These are phyloP conservation scores for Zygothrica quintamaculata DNA, from an alignment of 2,888 invertebrate species.

Conservation along the genomic window DNA sequence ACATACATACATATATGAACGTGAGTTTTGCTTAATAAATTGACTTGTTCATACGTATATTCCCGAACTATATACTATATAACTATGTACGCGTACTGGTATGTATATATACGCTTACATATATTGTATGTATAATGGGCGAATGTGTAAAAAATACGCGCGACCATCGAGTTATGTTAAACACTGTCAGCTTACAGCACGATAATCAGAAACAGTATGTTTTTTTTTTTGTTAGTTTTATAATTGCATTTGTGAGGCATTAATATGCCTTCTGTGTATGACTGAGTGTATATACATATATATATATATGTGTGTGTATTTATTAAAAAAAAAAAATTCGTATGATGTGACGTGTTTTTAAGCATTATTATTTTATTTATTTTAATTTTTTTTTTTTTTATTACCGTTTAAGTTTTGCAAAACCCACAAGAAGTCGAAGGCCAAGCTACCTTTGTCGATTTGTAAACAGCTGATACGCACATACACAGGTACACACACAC, in stretches of 20 bases:
- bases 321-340: not conserved
- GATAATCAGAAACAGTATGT: slow-evolving; percentile 11
- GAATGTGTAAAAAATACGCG: slow-evolving; percentile 32
- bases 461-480: slow-evolving; percentile 48
- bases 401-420: slow-evolving; percentile 52
- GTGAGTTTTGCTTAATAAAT: too few species aligned
- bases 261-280: slow-evolving; percentile 2
- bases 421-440: slow-evolving; percentile 29
- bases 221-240: slow-evolving; percentile 31
- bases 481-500: slow-evolving; percentile 20
- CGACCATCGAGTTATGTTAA: slow-evolving; percentile 57
- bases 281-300: not conserved
- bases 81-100: not conserved
- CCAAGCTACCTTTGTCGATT: slow-evolving; percentile 38
- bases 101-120: not conserved
- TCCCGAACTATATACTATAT: not conserved
- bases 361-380: slow-evolving; percentile 12
- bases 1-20: too few species aligned
- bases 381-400: too few species aligned
- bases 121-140: too few species aligned
- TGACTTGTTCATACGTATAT: not conserved
- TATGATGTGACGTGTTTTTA: slow-evolving; percentile 33
- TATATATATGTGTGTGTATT: not conserved
- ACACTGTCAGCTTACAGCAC: slow-evolving; percentile 29
- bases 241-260: slow-evolving; percentile 36